Evolutionary conservation across 2,113 vertebrate species (phyloP).

Genomic region (Nothocercus nigrocapillus): DNA sequence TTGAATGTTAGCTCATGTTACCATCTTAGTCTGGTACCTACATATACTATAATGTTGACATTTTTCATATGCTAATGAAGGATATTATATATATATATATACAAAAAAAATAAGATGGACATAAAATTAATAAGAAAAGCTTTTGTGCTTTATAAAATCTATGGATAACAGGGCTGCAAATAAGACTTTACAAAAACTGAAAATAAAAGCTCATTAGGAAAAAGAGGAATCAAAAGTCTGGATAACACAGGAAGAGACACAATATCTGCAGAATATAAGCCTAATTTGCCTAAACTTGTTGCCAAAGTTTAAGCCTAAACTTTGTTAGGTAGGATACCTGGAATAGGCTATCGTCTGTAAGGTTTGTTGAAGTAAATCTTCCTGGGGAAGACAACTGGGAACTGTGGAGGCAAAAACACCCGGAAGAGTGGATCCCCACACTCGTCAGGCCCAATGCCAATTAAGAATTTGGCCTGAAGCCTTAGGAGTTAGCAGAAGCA

Average conservation of each 20-base stretch:
- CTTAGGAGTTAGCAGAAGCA: no score
- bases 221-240: not conserved
- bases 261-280: not conserved
- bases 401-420: not conserved
- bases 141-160: not conserved
- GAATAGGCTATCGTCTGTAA: not conserved
- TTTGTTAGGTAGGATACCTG: not conserved
- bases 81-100: not conserved
- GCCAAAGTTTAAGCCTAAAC: no score
- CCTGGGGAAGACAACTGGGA: not conserved
- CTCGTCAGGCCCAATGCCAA: no score
- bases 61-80: not conserved
- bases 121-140: not conserved
- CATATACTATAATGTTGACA: not conserved
- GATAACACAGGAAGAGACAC: not conserved
- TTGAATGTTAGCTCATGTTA: not conserved
- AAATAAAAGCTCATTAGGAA: not conserved
- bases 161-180: not conserved
- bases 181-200: not conserved
- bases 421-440: no score
- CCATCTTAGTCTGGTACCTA: not conserved
- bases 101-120: not conserved
- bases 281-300: no score
- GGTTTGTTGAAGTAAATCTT: not conserved
- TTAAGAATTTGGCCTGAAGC: no score